These are phyloP conservation scores for Chironomus striatipennis DNA, from an alignment of 1,140 invertebrate genomes.

Conservation along the genomic window DNA sequence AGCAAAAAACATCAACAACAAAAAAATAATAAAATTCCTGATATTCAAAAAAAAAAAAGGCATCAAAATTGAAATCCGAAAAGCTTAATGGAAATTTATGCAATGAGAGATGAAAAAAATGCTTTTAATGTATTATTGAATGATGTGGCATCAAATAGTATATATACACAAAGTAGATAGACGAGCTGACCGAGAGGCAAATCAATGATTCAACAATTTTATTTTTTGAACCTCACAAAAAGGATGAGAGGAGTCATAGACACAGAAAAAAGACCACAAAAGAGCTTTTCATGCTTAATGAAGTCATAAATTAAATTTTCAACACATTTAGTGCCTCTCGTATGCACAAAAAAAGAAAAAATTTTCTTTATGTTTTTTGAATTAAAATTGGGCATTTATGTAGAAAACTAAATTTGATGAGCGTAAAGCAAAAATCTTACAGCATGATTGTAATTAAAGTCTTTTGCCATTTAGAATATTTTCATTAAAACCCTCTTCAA, in stretches of 20 bases:
- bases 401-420: too few species aligned
- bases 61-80: background rate
- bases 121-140: constrained; percentile 14
- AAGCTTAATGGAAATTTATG: constrained; percentile 3
- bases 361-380: too few species aligned
- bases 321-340: background rate
- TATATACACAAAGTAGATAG: background rate
- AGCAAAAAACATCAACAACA: too few species aligned
- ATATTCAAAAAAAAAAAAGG: too few species aligned
- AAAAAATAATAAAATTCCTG: too few species aligned
- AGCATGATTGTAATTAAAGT: too few species aligned
- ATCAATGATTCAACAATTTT: background rate
- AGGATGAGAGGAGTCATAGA: background rate
- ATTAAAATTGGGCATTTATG: too few species aligned
- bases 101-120: background rate
- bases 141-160: background rate
- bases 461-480: background rate
- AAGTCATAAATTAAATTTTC: background rate
- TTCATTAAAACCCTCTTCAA: background rate
- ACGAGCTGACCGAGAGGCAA: background rate
- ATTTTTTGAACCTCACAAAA: too few species aligned
- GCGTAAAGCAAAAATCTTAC: too few species aligned
- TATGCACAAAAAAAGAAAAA: too few species aligned
- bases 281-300: background rate
- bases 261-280: background rate